Conservation (phyloP, 2,113 vertebrate species). For the Megaptera novaeangliae region DNA sequence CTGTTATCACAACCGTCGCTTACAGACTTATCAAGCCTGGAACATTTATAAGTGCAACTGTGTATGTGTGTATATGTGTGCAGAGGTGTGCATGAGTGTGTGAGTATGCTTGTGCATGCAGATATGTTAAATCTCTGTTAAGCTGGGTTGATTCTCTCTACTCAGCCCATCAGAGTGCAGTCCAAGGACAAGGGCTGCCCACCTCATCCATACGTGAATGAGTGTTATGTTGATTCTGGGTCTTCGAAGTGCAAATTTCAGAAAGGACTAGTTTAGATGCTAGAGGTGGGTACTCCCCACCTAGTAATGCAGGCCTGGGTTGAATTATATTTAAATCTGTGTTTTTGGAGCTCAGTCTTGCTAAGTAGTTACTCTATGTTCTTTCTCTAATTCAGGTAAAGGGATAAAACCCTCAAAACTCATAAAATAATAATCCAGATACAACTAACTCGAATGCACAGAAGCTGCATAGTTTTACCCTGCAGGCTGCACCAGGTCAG, state of each 20-base stretch:
- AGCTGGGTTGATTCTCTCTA: background rate
- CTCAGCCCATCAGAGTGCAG: background rate
- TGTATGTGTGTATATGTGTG: background rate
- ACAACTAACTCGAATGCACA: background rate
- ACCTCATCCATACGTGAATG: background rate
- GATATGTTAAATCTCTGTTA: background rate
- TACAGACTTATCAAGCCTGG: background rate
- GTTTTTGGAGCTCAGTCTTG: background rate
- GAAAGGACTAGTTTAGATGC: background rate
- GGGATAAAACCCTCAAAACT: background rate
- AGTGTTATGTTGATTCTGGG: background rate
- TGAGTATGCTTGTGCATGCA: too few species aligned
- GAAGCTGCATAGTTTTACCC: background rate
- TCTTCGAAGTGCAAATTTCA: background rate
- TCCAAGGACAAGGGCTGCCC: background rate
- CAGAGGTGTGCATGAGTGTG: fast-evolving
- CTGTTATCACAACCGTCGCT: background rate
- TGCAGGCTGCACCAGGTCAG: background rate
- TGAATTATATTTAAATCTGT: background rate
- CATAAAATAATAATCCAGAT: slow-evolving; percentile 21
- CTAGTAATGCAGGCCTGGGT: background rate
- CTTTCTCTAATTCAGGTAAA: background rate
- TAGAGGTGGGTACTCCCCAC: background rate
- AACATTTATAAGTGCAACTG: background rate
- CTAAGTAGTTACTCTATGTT: background rate